Percentiles rank a stretch among this genome's conserved stretches.
These are phyloP conservation scores for Pterois miles DNA, from an alignment of 2,797 vertebrate genomes.

Conservation along the genomic window DNA sequence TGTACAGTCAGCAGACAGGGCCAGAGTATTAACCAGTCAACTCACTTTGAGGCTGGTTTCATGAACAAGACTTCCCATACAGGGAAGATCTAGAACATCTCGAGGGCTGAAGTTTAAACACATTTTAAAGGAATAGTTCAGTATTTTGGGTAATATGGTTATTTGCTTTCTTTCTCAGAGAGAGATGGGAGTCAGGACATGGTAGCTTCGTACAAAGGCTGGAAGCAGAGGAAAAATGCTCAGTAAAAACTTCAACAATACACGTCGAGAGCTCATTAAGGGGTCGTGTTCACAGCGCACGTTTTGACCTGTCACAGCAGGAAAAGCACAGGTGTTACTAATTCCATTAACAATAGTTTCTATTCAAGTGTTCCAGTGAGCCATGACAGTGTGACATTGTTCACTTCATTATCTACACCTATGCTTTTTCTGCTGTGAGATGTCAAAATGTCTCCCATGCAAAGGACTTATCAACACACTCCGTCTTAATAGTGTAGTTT, in stretches of 20 bases:
- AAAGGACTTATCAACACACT: no score
- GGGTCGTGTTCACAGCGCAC: neutral
- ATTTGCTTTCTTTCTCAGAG: neutral
- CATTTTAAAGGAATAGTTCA: neutral
- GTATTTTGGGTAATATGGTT: neutral
- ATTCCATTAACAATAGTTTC: neutral
- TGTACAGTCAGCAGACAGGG: conserved; percentile 3
- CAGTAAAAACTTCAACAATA: neutral
- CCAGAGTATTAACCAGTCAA: neutral
- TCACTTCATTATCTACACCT: no score
- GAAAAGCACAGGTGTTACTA: neutral
- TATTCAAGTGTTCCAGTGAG: neutral
- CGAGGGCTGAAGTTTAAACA: neutral
- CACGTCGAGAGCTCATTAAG: neutral
- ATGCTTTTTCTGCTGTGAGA: no score
- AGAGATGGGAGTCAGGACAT: neutral
- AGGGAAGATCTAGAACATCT: neutral
- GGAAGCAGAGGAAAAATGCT: neutral
- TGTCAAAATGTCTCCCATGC: no score
- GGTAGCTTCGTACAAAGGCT: neutral
- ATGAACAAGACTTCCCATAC: neutral
- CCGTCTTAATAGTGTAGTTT: no score
- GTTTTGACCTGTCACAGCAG: neutral
- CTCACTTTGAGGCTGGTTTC: neutral
- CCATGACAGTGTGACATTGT: no score